phyloP scores from a whole-genome alignment of 1,140 invertebrate genomes.

The Monochamus saltuarius region DNA sequence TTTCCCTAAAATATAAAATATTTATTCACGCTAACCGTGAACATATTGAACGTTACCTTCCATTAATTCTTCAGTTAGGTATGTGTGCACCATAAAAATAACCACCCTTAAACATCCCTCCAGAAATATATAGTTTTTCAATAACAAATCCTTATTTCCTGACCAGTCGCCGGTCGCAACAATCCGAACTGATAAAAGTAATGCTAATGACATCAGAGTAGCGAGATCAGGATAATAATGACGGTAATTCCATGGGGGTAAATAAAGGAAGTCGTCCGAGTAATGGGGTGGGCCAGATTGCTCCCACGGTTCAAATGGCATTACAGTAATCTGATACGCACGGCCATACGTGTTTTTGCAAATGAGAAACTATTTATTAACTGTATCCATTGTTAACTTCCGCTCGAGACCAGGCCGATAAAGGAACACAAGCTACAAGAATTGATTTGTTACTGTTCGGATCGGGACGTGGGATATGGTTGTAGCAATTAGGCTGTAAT shows the following conservation, averaged over 20 bases:
- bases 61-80: too few species aligned
- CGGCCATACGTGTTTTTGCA: conserved; percentile 42
- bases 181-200: too few species aligned
- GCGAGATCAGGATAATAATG: conserved; percentile 32
- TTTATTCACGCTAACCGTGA: too few species aligned
- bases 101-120: too few species aligned
- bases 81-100: too few species aligned
- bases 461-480: background rate
- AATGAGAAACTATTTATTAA: conserved; percentile 44
- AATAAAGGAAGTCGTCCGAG: conserved; percentile 30
- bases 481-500: too few species aligned
- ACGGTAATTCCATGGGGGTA: conserved; percentile 31
- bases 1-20: too few species aligned
- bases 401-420: conserved; percentile 22
- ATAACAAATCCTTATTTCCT: background rate
- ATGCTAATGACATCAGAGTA: conserved; percentile 14
- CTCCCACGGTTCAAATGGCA: conserved; percentile 42
- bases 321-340: conserved; percentile 37
- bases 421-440: conserved; percentile 13
- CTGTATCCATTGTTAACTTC: conserved; percentile 25
- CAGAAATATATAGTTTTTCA: too few species aligned
- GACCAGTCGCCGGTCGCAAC: background rate
- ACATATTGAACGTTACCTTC: too few species aligned
- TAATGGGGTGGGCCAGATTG: conserved; percentile 26
- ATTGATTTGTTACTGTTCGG: background rate